Evolutionary conservation across 2,113 vertebrate genomes (phyloP).

Genomic region (Tringa solitaria): DNA sequence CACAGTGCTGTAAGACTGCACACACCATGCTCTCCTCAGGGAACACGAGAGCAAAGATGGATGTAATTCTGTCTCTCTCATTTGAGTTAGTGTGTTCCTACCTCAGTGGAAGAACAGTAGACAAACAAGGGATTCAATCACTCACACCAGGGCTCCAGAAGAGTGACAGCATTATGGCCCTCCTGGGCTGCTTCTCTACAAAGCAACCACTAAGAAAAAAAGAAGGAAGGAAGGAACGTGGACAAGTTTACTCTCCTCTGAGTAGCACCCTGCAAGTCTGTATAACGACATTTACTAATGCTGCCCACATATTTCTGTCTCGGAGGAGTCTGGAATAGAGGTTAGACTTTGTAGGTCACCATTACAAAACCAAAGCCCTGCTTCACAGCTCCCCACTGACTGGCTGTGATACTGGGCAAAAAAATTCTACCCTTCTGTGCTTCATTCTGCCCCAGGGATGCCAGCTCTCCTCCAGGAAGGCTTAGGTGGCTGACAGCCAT

Average conservation of each 20-base stretch:
- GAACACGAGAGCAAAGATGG: not conserved
- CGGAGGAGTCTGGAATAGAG: not conserved
- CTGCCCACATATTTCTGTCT: conserved; percentile 2
- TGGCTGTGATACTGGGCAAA: not conserved
- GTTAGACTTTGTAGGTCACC: not conserved
- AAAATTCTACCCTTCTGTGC: not conserved
- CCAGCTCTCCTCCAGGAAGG: not conserved
- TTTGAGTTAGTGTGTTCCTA: not conserved
- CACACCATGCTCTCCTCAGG: not conserved
- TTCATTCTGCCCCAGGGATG: not conserved
- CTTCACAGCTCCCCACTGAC: not conserved
- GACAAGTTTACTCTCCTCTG: not conserved
- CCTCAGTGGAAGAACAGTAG: not conserved
- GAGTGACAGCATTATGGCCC: not conserved
- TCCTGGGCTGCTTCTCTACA: not conserved
- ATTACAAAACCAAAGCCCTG: not conserved
- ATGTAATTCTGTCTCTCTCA: not conserved
- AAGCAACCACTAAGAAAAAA: not conserved
- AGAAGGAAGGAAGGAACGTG: not conserved
- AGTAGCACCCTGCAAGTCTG: not conserved
- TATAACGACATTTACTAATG: conserved; percentile 4
- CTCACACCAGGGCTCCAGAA: not conserved
- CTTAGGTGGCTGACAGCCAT: not conserved
- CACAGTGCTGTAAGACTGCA: not conserved
- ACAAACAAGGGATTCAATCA: not conserved